Conservation (phyloP, 2,888 invertebrate species). For the Mesorhabditis belari region DNA sequence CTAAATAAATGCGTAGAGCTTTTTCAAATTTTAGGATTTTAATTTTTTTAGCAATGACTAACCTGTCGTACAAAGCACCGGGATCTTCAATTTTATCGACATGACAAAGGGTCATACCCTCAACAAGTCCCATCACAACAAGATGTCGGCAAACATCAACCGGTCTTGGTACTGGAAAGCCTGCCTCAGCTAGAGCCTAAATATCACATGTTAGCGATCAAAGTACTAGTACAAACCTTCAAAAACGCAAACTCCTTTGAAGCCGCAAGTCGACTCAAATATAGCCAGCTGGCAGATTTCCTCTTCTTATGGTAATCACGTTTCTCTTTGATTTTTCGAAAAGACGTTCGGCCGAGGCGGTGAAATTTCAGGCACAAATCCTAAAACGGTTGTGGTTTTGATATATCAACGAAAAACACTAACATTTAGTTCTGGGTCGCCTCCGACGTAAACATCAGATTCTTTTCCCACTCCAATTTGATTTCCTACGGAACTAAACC, state of each 20-base stretch:
- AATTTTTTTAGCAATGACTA: background rate
- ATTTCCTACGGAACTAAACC: constrained; percentile 70
- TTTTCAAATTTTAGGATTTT: constrained; percentile 75
- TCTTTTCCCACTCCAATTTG: constrained; percentile 99
- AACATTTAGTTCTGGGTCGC: constrained; percentile 44
- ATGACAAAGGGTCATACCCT: constrained; percentile 55
- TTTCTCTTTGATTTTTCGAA: constrained; percentile 87
- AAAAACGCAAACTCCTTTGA: constrained; percentile 82
- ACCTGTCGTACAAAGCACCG: constrained; percentile 72
- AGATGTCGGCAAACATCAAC: constrained; percentile 88
- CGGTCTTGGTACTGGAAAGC: constrained; percentile 89
- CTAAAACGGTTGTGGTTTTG: constrained; percentile 56
- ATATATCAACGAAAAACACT: background rate
- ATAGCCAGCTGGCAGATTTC: constrained; percentile 81
- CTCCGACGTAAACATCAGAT: constrained; percentile 61
- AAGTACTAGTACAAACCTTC: constrained; percentile 60
- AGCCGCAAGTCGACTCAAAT: constrained; percentile 88
- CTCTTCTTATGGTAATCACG: constrained; percentile 91
- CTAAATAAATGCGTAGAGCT: constrained; percentile 67
- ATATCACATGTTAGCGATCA: constrained; percentile 5
- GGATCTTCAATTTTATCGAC: constrained; percentile 35
- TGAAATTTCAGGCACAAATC: constrained; percentile 74
- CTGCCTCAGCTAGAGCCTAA: constrained; percentile 73
- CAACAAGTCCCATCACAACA: constrained; percentile 89
- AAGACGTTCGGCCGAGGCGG: constrained; percentile 87